phyloP scores from a whole-genome alignment of 2,797 vertebrate genomes.

The Phoeniculus purpureus region DNA sequence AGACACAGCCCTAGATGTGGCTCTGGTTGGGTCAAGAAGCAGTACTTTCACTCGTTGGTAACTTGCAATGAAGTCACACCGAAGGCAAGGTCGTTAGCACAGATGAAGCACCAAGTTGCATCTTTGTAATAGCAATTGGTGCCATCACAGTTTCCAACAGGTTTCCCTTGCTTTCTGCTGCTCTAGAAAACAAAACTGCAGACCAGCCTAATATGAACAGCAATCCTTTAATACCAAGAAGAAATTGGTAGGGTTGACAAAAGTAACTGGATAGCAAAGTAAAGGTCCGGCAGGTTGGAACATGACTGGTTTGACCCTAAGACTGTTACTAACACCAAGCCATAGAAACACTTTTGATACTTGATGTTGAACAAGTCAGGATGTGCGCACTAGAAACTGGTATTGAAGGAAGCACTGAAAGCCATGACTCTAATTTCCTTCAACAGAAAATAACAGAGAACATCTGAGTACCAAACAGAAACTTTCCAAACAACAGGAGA shows the following conservation, averaged over 20 bases:
- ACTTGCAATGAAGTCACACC: neutral
- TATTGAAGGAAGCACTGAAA: neutral
- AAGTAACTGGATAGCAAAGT: neutral
- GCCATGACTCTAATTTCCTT: neutral
- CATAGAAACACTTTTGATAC: neutral
- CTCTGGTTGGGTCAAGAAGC: neutral
- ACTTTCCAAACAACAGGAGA: neutral
- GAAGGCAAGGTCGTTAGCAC: neutral
- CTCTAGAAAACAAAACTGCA: neutral
- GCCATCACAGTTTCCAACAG: neutral
- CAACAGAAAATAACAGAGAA: neutral
- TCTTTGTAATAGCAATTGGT: neutral
- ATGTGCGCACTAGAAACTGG: neutral
- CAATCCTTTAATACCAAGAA: neutral
- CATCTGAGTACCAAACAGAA: neutral
- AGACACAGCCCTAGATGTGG: neutral
- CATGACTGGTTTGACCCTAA: neutral
- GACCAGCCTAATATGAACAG: neutral
- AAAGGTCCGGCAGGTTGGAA: neutral
- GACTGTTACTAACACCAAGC: neutral
- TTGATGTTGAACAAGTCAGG: neutral
- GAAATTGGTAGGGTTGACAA: neutral
- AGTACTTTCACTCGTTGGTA: neutral
- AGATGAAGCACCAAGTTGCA: neutral
- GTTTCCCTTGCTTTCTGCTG: neutral